Evolutionary conservation across 2,797 vertebrate species (phyloP).

Genomic region (Novumbra hubbsi): DNA sequence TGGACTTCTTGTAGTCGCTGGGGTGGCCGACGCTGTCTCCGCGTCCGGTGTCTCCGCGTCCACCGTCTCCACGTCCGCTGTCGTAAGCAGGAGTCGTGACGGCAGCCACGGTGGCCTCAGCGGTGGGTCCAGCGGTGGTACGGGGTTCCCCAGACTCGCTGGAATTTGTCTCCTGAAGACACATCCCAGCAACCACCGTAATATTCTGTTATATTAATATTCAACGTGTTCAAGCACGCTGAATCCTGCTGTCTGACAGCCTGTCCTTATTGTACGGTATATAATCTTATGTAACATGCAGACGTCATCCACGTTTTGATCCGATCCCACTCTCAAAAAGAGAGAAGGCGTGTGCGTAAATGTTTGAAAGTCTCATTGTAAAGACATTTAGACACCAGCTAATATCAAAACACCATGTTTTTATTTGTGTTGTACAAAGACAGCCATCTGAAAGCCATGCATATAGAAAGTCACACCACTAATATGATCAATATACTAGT

Average conservation of each 20-base stretch:
- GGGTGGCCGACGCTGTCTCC: conserved; percentile 69
- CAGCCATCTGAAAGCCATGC: no score
- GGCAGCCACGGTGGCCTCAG: conserved; percentile 51
- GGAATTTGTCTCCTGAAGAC: conserved; percentile 46
- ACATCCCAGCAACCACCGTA: neutral
- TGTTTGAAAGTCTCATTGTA: no score
- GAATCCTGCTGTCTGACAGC: neutral
- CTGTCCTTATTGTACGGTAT: neutral
- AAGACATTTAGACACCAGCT: no score
- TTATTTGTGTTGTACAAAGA: no score
- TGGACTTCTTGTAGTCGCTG: conserved; percentile 69
- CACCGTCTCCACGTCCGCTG: conserved; percentile 26
- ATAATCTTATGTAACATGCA: neutral
- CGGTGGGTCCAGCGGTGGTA: conserved; percentile 40
- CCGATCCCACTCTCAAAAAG: no score
- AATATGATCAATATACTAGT: no score
- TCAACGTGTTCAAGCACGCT: no score
- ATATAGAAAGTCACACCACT: no score
- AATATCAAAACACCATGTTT: no score
- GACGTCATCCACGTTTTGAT: no score
- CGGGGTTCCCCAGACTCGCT: conserved; percentile 66
- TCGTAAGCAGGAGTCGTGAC: conserved; percentile 44
- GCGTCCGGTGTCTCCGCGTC: conserved; percentile 36
- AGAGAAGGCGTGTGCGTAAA: no score
- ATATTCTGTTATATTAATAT: no score